Base-by-base conservation (phyloP, 2,797 vertebrate species). In the Emydoidea blandingii region DNA sequence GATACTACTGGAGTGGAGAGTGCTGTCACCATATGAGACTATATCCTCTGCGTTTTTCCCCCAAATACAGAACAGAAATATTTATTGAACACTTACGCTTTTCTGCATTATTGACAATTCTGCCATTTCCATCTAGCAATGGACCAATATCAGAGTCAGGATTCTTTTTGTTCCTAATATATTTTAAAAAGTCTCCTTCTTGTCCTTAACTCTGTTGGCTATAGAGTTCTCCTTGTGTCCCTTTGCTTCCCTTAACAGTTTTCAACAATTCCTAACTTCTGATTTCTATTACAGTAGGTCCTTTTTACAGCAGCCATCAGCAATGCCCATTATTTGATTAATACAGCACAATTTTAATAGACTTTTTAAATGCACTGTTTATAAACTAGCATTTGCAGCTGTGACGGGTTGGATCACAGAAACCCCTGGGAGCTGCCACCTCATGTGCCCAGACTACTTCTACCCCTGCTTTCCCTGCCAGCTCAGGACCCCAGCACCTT, bases 361-460 rank as follows among this genome's bases (percentile, higher is more conserved):
- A 34, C 37, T 86, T 86, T 53, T 88, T 95, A 92, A 57, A 53
- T 29, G 49, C 31, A n/a, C 10, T 15, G 0, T 93, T 92, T 79
- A 54, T 85, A 93, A 50, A 87, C 74, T 93, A 91, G 84, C 74
- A 85, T 83, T 78, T 5, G 4, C 27, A 50, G 50, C 50, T 50
- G 50, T 50, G 50, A 50, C 50, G 5, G 50, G 50, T 50, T 50
- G 50, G 50, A 50, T 50, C 14, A 50, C 50, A 50, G 50, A 50
- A 50, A 50, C 50, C 15, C 15, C 50, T 50, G 15, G 50, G 14
- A 50, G 50, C 50, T 50, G 50, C 50, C 50, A 50, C 15, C 50
- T 50, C 14, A 50, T 16, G 50, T 50, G 50, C 50, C 50, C 50
- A 50, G 50, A 16, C 50, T 50, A 15, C 50, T 50, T 50, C 50